Evolutionary conservation across 2,888 invertebrate genomes (phyloP).

Genomic region (Luperina nickerlii): DNA sequence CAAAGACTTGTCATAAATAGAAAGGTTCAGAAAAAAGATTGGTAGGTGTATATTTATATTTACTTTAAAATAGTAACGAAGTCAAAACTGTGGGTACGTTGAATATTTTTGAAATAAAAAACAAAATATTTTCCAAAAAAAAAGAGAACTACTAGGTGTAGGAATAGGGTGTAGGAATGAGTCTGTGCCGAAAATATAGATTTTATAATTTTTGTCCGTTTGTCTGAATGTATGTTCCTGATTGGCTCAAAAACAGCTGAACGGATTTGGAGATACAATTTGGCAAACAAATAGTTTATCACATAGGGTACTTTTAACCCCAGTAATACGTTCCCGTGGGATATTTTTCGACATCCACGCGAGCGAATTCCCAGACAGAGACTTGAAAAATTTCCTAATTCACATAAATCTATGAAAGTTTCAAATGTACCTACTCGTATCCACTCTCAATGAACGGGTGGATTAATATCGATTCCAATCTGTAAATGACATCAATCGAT

Average conservation of each 20-base stretch:
- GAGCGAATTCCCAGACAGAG: not conserved
- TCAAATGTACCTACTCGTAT: not conserved
- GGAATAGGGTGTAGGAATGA: not conserved
- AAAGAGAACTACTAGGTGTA: not conserved
- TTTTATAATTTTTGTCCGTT: not conserved
- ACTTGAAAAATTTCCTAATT: not conserved
- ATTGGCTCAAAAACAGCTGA: not conserved
- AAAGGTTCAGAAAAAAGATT: not conserved
- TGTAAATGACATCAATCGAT: conserved; percentile 26
- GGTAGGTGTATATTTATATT: not conserved
- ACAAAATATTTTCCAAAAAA: no score
- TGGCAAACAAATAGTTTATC: not conserved
- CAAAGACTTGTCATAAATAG: no score
- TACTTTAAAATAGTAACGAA: no score
- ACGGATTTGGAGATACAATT: not conserved
- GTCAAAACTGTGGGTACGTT: no score
- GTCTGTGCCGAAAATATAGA: not conserved
- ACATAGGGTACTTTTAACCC: not conserved
- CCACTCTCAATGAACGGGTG: conserved; percentile 26
- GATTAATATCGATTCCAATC: conserved; percentile 46
- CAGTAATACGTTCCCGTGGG: not conserved
- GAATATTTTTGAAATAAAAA: no score
- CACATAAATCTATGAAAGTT: not conserved
- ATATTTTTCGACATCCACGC: not conserved
- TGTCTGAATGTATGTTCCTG: not conserved